A percentile compares a stretch with the other conserved stretches of the same genome.
Evolutionary conservation across 2,888 invertebrate species (phyloP).

Genomic region (Polia nebulosa): DNA sequence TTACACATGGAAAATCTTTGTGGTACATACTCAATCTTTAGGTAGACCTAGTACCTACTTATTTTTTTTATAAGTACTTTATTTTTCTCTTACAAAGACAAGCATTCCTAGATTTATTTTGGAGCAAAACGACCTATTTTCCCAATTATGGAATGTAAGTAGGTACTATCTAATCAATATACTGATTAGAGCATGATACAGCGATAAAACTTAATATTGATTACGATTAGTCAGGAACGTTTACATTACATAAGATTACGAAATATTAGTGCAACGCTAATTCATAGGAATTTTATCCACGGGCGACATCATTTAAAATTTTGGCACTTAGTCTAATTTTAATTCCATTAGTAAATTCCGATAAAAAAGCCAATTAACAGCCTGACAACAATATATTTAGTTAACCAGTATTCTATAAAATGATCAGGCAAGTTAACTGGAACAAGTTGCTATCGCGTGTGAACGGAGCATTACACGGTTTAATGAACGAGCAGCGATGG

Average conservation of each 20-base stretch:
- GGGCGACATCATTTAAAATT: too few species aligned
- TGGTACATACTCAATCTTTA: background rate
- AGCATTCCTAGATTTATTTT: too few species aligned
- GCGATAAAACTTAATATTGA: constrained; percentile 3
- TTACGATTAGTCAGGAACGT: constrained; percentile 13
- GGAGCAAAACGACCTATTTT: background rate
- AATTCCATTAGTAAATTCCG: background rate
- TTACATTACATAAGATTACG: constrained; percentile 8
- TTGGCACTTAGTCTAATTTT: background rate
- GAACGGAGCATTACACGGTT: constrained; percentile 86
- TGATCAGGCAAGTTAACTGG: constrained; percentile 61
- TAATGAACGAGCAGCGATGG: constrained; percentile 89
- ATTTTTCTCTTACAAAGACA: too few species aligned
- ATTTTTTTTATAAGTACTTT: too few species aligned
- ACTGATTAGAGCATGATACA: constrained; percentile 1
- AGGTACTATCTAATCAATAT: constrained; percentile 28
- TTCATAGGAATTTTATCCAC: background rate
- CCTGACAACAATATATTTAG: too few species aligned
- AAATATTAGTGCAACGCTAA: constrained; percentile 8
- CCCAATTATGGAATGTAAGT: background rate
- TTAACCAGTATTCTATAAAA: constrained; percentile 6
- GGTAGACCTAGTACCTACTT: too few species aligned
- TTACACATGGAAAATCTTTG: background rate
- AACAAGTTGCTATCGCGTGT: constrained; percentile 69
- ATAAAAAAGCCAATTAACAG: too few species aligned